phyloP scores from a whole-genome alignment of 2,888 invertebrate species.

The Drosophila yooni region DNA sequence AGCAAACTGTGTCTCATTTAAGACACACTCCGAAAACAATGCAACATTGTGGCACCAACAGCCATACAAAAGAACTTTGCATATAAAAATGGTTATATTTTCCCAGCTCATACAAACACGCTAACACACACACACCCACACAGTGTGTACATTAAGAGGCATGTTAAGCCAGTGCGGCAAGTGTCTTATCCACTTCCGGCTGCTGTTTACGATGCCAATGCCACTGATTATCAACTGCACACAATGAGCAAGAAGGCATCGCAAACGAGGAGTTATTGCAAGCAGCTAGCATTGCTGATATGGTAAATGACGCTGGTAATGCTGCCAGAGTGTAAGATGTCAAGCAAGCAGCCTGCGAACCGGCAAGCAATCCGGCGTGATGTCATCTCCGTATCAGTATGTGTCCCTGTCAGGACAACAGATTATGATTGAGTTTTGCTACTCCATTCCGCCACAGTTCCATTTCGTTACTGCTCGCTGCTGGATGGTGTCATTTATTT shows the following conservation, averaged over 20 bases:
- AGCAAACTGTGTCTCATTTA: conserved; percentile 16
- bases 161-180: conserved; percentile 69
- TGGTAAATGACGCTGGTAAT: conserved; percentile 18
- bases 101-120: conserved; percentile 50
- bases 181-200: conserved; percentile 76
- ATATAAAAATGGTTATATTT: conserved; percentile 50
- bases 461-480: conserved; percentile 11
- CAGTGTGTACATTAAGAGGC: conserved; percentile 54
- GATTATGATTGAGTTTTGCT: conserved; percentile 79
- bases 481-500: conserved; percentile 66
- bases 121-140: not conserved
- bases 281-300: conserved; percentile 31
- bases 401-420: conserved; percentile 64
- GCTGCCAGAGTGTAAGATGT: conserved; percentile 61
- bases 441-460: not conserved
- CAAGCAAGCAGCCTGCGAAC: conserved; percentile 28
- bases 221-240: conserved; percentile 75
- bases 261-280: conserved; percentile 77
- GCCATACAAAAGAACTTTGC: conserved; percentile 41
- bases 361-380: not conserved
- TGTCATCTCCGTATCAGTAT: conserved; percentile 20
- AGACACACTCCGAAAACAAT: conserved; percentile 24
- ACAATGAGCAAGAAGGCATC: conserved; percentile 50
- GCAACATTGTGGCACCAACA: conserved; percentile 51
- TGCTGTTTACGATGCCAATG: conserved; percentile 75